Evolutionary conservation across 2,888 invertebrate genomes (phyloP).

Genomic region (Melanargia galathea): DNA sequence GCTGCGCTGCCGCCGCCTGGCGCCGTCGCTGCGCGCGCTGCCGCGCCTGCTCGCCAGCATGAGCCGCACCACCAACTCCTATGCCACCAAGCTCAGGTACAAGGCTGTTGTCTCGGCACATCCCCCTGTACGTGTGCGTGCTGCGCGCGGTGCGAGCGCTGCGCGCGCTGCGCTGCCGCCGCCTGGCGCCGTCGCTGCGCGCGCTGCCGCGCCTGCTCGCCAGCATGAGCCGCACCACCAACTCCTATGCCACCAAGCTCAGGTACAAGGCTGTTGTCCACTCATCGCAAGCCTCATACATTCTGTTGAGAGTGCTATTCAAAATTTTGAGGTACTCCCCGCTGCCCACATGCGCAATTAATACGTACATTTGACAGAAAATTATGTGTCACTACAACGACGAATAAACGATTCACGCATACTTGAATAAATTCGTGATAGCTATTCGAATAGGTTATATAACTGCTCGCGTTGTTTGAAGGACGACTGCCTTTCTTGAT

Average conservation of each 20-base stretch:
- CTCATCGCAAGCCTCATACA: neutral
- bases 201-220: conserved; percentile 89
- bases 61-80: conserved; percentile 95
- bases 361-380: too few relatives aligned
- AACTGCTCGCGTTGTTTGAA: too few relatives aligned
- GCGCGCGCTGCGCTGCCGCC: conserved; percentile 88
- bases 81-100: conserved; percentile 91
- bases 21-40: conserved; percentile 81
- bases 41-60: conserved; percentile 91
- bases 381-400: too few relatives aligned
- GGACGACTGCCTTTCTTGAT: too few relatives aligned
- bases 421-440: too few relatives aligned
- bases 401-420: too few relatives aligned
- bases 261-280: conserved; percentile 87
- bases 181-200: conserved; percentile 73
- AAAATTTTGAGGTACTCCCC: too few relatives aligned
- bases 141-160: conserved; percentile 90
- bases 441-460: too few relatives aligned
- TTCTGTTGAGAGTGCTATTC: too few relatives aligned
- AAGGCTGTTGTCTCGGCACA: conserved; percentile 90
- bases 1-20: conserved; percentile 86
- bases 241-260: conserved; percentile 93
- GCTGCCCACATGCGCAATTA: too few relatives aligned
- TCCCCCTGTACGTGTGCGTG: conserved; percentile 94
- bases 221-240: conserved; percentile 95